These are phyloP conservation scores for Dendrolimus kikuchii DNA, from an alignment of 1,140 invertebrate genomes.

Conservation along the genomic window DNA sequence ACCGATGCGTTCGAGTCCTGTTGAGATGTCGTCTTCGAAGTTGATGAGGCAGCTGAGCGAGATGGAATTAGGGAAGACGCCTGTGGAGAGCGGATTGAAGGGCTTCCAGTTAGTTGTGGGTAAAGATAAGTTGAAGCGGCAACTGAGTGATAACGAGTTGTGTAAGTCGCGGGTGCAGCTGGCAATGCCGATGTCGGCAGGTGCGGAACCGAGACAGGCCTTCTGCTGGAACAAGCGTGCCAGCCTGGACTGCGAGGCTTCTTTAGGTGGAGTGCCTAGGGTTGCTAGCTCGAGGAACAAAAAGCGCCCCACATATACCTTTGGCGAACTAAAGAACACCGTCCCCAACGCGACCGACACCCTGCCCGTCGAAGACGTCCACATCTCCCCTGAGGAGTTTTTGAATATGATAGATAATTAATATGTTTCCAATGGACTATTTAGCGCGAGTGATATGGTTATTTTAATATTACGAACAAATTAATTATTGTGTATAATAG, in stretches of 20 bases:
- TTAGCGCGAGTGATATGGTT: slow-evolving; percentile 13
- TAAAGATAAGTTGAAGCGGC: slow-evolving; percentile 49
- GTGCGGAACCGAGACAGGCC: slow-evolving; percentile 40
- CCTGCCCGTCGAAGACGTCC: slow-evolving; percentile 26
- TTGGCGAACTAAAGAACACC: slow-evolving; percentile 58
- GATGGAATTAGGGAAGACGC: slow-evolving; percentile 28
- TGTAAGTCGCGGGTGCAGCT: slow-evolving; percentile 36
- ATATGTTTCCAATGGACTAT: slow-evolving; percentile 1
- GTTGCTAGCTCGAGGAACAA: slow-evolving; percentile 12
- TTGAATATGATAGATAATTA: slow-evolving; percentile 57
- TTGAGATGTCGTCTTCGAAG: slow-evolving; percentile 22
- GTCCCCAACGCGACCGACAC: slow-evolving; percentile 40
- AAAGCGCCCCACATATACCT: slow-evolving; percentile 41
- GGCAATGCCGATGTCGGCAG: slow-evolving; percentile 56
- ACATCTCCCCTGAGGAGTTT: slow-evolving; percentile 49
- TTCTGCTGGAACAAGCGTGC: slow-evolving; percentile 45
- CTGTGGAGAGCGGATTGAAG: slow-evolving; percentile 22
- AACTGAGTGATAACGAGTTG: slow-evolving; percentile 53
- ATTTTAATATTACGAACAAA: slow-evolving; percentile 30
- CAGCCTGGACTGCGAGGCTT: slow-evolving; percentile 37
- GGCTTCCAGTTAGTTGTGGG: slow-evolving; percentile 55
- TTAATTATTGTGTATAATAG: slow-evolving; percentile 52
- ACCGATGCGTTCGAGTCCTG: slow-evolving; percentile 21
- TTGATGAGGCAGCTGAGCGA: slow-evolving; percentile 43
- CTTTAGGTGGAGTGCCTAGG: slow-evolving; percentile 13